Conservation (phyloP, 53 echinoderm and acorn worm genomes). For the Paracentrotus lividus region DNA sequence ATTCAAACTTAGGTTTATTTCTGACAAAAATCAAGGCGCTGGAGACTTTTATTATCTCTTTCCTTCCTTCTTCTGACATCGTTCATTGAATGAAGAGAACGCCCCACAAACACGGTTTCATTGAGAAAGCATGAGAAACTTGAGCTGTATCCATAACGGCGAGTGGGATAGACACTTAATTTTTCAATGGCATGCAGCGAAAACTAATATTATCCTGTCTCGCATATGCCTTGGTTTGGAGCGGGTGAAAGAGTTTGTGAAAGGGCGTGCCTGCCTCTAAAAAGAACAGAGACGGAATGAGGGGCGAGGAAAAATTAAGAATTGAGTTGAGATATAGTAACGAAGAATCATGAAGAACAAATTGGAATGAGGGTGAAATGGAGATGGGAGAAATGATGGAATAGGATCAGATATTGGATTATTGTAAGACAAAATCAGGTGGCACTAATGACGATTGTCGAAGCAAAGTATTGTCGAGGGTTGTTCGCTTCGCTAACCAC, state of each 20-base stretch:
- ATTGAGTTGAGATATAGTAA: neutral
- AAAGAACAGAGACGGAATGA: neutral
- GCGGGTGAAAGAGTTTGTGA: conserved; percentile 27
- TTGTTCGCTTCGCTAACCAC: conserved; percentile 33
- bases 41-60: conserved; percentile 14
- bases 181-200: conserved; percentile 60
- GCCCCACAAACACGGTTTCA: conserved; percentile 44
- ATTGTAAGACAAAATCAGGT: neutral
- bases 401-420: neutral
- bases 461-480: neutral
- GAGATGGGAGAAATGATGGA: neutral
- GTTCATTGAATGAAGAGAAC: neutral
- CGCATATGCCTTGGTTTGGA: conserved; percentile 48
- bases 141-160: conserved; percentile 49
- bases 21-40: conserved; percentile 33
- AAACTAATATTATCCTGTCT: conserved; percentile 66
- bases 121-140: conserved; percentile 50
- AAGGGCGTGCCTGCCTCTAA: neutral
- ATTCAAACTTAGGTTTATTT: neutral
- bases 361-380: neutral
- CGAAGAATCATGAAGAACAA: neutral
- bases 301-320: neutral
- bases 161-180: conserved; percentile 56
- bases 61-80: neutral
- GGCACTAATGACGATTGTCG: neutral